Percentiles rank a stretch among this genome's conserved stretches.
Conservation (phyloP, 64 coral and sea anemone genomes). For the Catalaphyllia jardinei region DNA sequence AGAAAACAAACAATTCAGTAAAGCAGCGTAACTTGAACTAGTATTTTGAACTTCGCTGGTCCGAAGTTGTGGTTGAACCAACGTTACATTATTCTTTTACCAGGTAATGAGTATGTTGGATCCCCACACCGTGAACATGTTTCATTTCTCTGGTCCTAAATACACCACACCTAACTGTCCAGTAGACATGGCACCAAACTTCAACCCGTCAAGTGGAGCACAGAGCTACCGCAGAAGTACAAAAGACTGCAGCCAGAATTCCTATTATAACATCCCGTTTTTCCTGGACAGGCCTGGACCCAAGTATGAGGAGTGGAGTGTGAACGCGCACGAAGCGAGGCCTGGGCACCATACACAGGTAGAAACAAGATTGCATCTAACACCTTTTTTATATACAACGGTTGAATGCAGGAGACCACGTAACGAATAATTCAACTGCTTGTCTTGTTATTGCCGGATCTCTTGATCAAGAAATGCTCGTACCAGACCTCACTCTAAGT, state of each 20-base stretch:
- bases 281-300: conserved; percentile 68
- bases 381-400: too few species aligned
- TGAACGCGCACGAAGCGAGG: conserved; percentile 90
- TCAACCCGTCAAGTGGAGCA: conserved; percentile 73
- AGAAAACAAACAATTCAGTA: too few species aligned
- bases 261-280: conserved; percentile 85
- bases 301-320: conserved; percentile 83
- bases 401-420: too few species aligned
- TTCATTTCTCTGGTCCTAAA: conserved; percentile 77
- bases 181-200: conserved; percentile 67
- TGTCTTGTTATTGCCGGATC: too few species aligned
- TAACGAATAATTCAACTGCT: too few species aligned
- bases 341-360: conserved; percentile 96
- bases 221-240: conserved; percentile 59
- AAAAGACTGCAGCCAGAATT: conserved; percentile 37
- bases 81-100: neutral
- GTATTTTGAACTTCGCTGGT: too few species aligned
- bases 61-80: neutral
- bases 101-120: conserved; percentile 91
- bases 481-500: too few species aligned
- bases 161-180: conserved; percentile 89
- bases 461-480: too few species aligned
- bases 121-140: conserved; percentile 69
- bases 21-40: too few species aligned
- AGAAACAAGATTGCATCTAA: neutral